A percentile compares a stretch with the other conserved stretches of the same genome.
Evolutionary conservation across 2,113 vertebrate species (phyloP).

Genomic region (Oplegnathus fasciatus): DNA sequence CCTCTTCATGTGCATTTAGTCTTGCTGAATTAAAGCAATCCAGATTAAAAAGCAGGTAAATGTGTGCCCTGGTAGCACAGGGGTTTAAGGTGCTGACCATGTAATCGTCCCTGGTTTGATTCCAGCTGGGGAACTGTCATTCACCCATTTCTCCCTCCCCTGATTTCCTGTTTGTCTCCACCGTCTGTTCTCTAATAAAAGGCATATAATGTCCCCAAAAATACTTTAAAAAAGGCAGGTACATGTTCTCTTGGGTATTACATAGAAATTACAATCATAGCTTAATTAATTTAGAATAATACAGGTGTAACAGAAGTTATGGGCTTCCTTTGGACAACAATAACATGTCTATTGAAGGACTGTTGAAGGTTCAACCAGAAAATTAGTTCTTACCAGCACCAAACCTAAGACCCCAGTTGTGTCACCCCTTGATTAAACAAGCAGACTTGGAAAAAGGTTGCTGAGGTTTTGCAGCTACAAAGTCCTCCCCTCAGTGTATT

Average conservation of each 20-base stretch:
- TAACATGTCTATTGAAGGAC: slow-evolving; percentile 69
- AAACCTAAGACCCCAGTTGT: slow-evolving; percentile 74
- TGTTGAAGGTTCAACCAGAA: slow-evolving; percentile 96
- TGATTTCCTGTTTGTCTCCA: background rate
- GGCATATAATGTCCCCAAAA: background rate
- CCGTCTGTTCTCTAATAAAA: background rate
- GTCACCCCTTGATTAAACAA: slow-evolving; percentile 88
- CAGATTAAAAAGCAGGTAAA: slow-evolving; percentile 8
- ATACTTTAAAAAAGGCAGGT: background rate
- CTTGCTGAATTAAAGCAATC: slow-evolving; percentile 2
- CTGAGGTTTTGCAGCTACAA: slow-evolving; percentile 88
- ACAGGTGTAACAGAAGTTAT: background rate
- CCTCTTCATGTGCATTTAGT: background rate
- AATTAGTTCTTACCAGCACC: slow-evolving; percentile 93
- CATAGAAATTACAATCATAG: background rate
- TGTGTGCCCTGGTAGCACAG: background rate
- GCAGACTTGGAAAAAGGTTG: slow-evolving; percentile 63
- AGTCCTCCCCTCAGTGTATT: slow-evolving; percentile 74
- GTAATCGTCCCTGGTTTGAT: background rate
- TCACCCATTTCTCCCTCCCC: background rate
- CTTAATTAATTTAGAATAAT: background rate
- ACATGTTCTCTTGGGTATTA: background rate
- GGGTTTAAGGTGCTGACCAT: background rate
- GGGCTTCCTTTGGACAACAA: slow-evolving; percentile 75
- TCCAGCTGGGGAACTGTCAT: background rate